Evolutionary conservation across 2,797 vertebrate genomes (phyloP), one percentile per base, ranked within the genome.

Genomic region (Tympanoctomys barrerae): DNA sequence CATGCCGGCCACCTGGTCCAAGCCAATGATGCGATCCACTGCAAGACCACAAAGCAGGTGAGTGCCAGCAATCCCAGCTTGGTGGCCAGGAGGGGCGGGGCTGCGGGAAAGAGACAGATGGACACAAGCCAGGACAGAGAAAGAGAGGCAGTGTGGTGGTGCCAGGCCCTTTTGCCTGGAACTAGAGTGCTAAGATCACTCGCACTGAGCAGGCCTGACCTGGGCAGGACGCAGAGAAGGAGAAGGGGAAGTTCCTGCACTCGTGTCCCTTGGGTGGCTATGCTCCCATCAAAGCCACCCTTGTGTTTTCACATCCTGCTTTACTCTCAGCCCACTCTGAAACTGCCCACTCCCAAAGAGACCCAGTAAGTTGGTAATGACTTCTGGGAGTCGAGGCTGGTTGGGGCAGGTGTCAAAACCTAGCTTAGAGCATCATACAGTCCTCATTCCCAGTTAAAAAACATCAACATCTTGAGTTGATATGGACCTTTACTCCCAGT

Each of bases 1-100:
- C 99, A 99, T 99, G 79, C 99, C 99, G 0, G 99, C 99, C 94
- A 99, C 99, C 97, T 99, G 99, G 98, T 99, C 99, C 98, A 99
- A 98, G 75, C 99, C 99, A 57, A 99, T 99, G 62, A 99, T 99
- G 86, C 99, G 99, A 97, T 99, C 99, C 98, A 99, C 99, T 99
- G 98, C 46, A 91, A 98, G 73, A 97, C 39, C 54, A 97, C 11
- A 66, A 21, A 14, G 80, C 31, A 13, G 0, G 7, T 19, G 97
- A 98, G 88, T 5, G 9, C 80, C 57, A 0, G 70, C 2, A n/a
- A 70, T 3, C 79, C 36, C 52, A 22, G 31, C 3, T 52, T 33
- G 9, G 31, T 16, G 28, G 1, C 28, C 2, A 7, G 46, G 19
- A 0, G 10, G 24, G 26, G 19, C 24, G 0, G 78, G 90, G 5